Conservation (phyloP, 2,797 vertebrate genomes). For the Enteromius viviparus region DNA sequence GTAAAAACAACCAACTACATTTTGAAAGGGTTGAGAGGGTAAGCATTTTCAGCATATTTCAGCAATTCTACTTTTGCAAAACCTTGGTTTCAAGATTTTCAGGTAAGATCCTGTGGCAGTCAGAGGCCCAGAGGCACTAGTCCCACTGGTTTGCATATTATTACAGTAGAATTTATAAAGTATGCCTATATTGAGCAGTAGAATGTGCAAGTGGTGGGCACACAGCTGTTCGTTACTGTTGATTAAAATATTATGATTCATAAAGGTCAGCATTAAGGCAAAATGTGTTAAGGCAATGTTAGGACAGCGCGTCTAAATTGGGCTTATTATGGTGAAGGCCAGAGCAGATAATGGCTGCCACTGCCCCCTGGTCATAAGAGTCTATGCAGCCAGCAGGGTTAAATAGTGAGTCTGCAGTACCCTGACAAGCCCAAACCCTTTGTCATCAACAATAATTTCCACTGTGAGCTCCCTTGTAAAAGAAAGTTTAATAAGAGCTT, state of each 20-base stretch:
- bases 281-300: conserved; percentile 27
- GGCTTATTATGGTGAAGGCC: conserved; percentile 41
- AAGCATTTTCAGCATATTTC: not conserved
- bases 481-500: conserved; percentile 58
- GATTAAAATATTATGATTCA: conserved; percentile 20
- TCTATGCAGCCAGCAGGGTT: conserved; percentile 32
- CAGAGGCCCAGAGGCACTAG: not conserved
- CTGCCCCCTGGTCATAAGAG: conserved; percentile 49
- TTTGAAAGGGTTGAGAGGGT: not conserved
- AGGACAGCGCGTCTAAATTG: conserved; percentile 45
- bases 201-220: not conserved
- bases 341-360: conserved; percentile 34
- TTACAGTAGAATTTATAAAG: no score
- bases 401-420: conserved; percentile 37
- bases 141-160: not conserved
- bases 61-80: not conserved
- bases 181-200: not conserved
- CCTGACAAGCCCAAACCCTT: conserved; percentile 51
- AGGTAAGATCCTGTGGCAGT: not conserved
- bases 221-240: not conserved
- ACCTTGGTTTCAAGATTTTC: not conserved
- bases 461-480: conserved; percentile 44
- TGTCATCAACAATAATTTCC: conserved; percentile 56
- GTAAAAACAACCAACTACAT: not conserved
- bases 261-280: not conserved